A percentile compares a stretch with the other conserved stretches of the same genome.
Conservation (phyloP, 2,888 invertebrate species). For the Lissocephala sabroskyi region DNA sequence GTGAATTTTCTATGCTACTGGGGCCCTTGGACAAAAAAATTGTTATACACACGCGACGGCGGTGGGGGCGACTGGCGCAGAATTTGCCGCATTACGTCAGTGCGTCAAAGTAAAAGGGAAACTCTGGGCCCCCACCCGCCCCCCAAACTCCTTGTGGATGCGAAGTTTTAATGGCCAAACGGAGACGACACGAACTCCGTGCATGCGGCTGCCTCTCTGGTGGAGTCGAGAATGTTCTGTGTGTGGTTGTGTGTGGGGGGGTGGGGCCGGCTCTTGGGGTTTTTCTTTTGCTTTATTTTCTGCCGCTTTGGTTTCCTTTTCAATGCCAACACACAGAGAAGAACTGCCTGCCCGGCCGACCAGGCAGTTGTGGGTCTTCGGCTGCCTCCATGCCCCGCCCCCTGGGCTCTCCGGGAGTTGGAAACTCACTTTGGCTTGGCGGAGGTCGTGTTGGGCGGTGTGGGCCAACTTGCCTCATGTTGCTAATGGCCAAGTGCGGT, state of each 20-base stretch:
- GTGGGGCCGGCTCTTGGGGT: constrained; percentile 29
- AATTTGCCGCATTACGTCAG: constrained; percentile 62
- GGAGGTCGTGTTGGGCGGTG: constrained; percentile 45
- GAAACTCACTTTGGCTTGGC: constrained; percentile 35
- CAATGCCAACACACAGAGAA: no score
- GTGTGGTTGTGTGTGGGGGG: constrained; percentile 24
- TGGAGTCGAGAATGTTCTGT: no score
- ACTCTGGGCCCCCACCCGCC: constrained; percentile 38
- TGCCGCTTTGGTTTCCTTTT: constrained; percentile 45
- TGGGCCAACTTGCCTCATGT: no score
- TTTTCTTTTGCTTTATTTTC: constrained; percentile 35
- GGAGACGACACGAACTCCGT: constrained; percentile 19
- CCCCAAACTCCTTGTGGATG: neutral
- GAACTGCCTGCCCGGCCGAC: no score
- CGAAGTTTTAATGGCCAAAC: constrained; percentile 14
- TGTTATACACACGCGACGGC: constrained; percentile 24
- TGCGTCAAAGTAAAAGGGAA: constrained; percentile 61
- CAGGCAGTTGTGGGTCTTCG: constrained; percentile 11
- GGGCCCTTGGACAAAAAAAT: constrained; percentile 65
- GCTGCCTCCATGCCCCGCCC: constrained; percentile 1
- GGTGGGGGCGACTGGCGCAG: constrained; percentile 28
- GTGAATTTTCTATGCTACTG: constrained; percentile 71
- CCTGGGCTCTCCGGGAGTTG: neutral
- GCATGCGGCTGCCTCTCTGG: constrained; percentile 3
- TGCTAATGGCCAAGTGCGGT: no score